Conservation (phyloP, 2,797 vertebrate genomes). For the Fistularia commersonii region DNA sequence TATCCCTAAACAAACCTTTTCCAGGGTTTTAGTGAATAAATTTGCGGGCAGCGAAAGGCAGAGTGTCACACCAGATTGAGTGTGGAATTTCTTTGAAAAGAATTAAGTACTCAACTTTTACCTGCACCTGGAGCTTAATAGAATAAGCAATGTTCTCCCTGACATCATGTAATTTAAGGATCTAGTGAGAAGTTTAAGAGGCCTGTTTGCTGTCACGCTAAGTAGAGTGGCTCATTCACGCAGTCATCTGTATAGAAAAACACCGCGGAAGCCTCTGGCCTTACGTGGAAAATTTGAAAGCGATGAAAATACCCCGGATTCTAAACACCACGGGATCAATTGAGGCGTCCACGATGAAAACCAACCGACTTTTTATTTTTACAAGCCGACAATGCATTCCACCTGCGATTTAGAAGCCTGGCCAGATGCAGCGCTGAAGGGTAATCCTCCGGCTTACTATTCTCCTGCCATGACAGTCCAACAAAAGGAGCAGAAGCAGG, state of each 20-base stretch:
- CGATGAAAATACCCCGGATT: background rate
- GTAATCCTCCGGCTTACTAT: conserved; percentile 47
- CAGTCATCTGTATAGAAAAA: conserved; percentile 8
- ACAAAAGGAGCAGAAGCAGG: conserved; percentile 11
- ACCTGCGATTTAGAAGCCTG: conserved; percentile 19
- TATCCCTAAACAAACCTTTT: too few species aligned
- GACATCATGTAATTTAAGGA: conserved; percentile 28
- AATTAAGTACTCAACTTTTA: conserved; percentile 22
- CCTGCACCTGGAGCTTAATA: conserved; percentile 25
- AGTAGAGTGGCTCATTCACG: conserved; percentile 4
- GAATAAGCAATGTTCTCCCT: conserved; percentile 16
- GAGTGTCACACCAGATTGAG: background rate
- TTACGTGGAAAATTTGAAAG: conserved; percentile 3
- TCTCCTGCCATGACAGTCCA: conserved; percentile 10
- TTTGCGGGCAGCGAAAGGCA: too few species aligned
- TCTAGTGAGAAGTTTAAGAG: conserved; percentile 28
- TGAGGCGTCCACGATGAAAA: background rate
- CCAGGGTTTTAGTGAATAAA: too few species aligned
- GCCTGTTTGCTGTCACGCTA: conserved; percentile 30
- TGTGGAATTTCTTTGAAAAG: conserved; percentile 8
- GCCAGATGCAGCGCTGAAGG: conserved; percentile 27
- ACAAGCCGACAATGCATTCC: conserved; percentile 18
- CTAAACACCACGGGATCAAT: conserved; percentile 6
- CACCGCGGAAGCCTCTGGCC: background rate
- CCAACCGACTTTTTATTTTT: conserved; percentile 10